phyloP scores from a whole-genome alignment of 2,113 vertebrate genomes.

The Furnarius figulus region DNA sequence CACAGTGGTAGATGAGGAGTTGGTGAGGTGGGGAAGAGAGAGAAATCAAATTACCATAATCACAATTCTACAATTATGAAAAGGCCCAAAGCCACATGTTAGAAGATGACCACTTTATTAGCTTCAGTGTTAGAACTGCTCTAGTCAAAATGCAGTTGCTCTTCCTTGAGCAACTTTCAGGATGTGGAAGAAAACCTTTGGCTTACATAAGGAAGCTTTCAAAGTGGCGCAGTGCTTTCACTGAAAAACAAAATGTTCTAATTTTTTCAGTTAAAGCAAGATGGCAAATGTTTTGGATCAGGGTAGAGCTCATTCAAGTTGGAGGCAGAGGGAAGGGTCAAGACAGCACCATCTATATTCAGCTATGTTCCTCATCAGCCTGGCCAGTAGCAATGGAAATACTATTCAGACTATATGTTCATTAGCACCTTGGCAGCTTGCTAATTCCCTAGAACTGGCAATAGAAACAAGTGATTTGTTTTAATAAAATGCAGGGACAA shows the following conservation, averaged over 20 bases:
- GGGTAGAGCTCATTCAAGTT: neutral
- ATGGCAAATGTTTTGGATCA: neutral
- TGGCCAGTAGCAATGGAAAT: neutral
- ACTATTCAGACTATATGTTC: neutral
- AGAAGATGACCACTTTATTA: neutral
- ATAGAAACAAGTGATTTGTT: slow-evolving; percentile 24
- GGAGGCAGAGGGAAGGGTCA: neutral
- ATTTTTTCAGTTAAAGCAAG: neutral
- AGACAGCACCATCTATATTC: neutral
- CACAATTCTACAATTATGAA: neutral
- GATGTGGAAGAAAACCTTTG: neutral
- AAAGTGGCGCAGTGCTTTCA: neutral
- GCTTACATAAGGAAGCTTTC: neutral
- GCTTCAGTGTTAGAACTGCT: neutral
- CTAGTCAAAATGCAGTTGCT: neutral
- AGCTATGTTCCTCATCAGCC: neutral
- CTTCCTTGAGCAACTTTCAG: neutral
- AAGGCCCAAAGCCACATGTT: neutral
- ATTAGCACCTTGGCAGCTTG: slow-evolving; percentile 37
- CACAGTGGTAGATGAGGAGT: neutral
- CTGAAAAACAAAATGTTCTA: neutral
- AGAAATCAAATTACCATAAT: neutral
- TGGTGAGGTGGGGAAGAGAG: neutral
- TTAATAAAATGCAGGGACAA: neutral
- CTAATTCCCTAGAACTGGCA: slow-evolving; percentile 10